Evolutionary conservation across 30 jellyfish, hydroid and myxozoan genomes (phyloP).

Genomic region (Haliclystus octoradiatus): DNA sequence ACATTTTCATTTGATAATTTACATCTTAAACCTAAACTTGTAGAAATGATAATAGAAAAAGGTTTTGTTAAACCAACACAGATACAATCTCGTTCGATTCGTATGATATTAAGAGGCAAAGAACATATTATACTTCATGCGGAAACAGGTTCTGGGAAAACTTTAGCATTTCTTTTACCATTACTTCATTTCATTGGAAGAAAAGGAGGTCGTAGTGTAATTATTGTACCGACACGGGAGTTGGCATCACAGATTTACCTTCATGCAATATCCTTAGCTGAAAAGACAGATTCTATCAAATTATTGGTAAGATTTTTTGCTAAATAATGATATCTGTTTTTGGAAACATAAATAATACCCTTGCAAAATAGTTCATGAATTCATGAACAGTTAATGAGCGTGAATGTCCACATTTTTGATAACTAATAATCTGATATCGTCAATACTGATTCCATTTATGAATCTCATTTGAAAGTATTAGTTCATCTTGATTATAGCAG

Average conservation of each 20-base stretch:
- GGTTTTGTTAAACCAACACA: conserved; percentile 49
- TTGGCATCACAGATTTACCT: conserved; percentile 81
- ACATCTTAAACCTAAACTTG: background rate
- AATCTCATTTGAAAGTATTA: too few relatives aligned
- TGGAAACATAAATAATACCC: too few relatives aligned
- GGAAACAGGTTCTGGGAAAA: conserved; percentile 91
- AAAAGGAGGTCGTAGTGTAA: conserved; percentile 36
- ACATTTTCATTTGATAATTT: background rate
- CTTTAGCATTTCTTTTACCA: conserved; percentile 75
- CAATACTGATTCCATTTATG: too few relatives aligned
- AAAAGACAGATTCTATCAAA: too few relatives aligned
- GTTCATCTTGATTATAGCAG: too few relatives aligned
- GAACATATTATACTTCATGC: conserved; percentile 53
- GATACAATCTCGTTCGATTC: conserved; percentile 48
- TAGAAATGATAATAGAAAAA: background rate
- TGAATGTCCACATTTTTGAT: too few relatives aligned
- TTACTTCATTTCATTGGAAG: conserved; percentile 45
- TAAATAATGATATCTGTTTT: too few relatives aligned
- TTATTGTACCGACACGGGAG: conserved; percentile 88
- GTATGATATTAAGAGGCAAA: conserved; percentile 18
- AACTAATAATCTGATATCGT: too few relatives aligned
- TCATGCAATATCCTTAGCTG: background rate
- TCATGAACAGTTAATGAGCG: too few relatives aligned
- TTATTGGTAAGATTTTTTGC: background rate
- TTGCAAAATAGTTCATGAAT: too few relatives aligned